Percentiles rank a stretch among this genome's conserved stretches.
These are phyloP conservation scores for Drosophila biarmipes DNA, from an alignment of 1,140 invertebrate genomes.

Conservation along the genomic window DNA sequence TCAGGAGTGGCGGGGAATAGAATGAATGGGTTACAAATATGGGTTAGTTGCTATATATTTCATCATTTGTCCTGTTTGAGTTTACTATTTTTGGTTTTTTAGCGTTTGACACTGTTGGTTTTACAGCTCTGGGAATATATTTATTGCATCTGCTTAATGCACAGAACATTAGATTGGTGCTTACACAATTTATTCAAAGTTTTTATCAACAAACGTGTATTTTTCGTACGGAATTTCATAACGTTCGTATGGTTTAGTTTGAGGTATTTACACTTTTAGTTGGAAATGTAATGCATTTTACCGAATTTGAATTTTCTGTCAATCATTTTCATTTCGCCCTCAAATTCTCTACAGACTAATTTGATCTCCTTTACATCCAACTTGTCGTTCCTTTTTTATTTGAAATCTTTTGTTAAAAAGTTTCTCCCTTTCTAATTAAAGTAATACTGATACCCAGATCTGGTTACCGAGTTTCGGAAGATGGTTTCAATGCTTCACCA, in stretches of 20 bases:
- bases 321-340: too few species aligned
- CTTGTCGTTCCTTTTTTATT: background rate
- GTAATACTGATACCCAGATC: background rate
- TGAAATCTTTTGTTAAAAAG: background rate
- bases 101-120: background rate
- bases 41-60: slow-evolving; percentile 34
- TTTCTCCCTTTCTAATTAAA: background rate
- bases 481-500: background rate
- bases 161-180: background rate
- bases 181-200: background rate
- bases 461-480: background rate
- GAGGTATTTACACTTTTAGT: too few species aligned
- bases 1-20: slow-evolving; percentile 20
- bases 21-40: slow-evolving; percentile 34
- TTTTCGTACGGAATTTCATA: too few species aligned
- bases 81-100: slow-evolving; percentile 20
- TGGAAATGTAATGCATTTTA: too few species aligned
- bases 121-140: slow-evolving; percentile 1
- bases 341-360: too few species aligned
- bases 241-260: too few species aligned
- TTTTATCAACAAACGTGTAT: background rate
- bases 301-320: too few species aligned
- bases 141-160: background rate
- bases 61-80: slow-evolving; percentile 27
- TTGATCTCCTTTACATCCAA: too few species aligned